Base-by-base conservation (phyloP, 2,888 invertebrate species). In the Lobophora halterata region DNA sequence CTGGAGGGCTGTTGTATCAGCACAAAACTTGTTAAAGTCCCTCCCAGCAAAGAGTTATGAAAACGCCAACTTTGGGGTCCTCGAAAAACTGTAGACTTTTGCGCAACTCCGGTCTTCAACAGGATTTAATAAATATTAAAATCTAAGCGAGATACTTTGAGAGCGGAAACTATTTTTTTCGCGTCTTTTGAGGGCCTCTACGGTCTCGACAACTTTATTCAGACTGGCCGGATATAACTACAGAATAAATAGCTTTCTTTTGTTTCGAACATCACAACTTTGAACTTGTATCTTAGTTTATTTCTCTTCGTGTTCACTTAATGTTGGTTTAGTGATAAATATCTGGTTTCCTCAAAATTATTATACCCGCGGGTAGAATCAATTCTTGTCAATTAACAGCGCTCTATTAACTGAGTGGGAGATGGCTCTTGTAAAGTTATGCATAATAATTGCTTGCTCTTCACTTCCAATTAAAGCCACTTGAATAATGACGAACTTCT, bases 31-130 rank as follows among this genome's bases (percentile, higher is more conserved):
- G 70, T 69, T 65, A 73, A 78, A 79, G 69, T 76, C 76, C 65
- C 57, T 61, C 63, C 65, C 71, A 77, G 71, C 70, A 74, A 77
- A 73, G 81, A 82, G 80, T 83, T 83, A 78, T 78, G 76, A 81
- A 81, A 82, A 76, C 66, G 74, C 69, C 63, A 79, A 83, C 70
- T 83, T 82, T 71, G 56, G 73, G 75, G 69, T 69, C 67, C 55
- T 55, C 56, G 57, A 75, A 79, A 79, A 79, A 71, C 55, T 60
- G 70, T 58, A 61, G 66, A 69, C 68, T 67, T 76, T 76, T 60
- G 52, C 58, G 54, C 62, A 79, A 82, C 71, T 82, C 73, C 54
- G 63, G 60, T 63, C 64, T 65, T 76, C 68, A 72, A 73, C 71
- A 65, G 64, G 65, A 71, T 75, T 77, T 79, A 75, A 76, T 78